Base-by-base conservation (phyloP, 1,140 invertebrate species). In the Aphaenogaster ashmeadi region DNA sequence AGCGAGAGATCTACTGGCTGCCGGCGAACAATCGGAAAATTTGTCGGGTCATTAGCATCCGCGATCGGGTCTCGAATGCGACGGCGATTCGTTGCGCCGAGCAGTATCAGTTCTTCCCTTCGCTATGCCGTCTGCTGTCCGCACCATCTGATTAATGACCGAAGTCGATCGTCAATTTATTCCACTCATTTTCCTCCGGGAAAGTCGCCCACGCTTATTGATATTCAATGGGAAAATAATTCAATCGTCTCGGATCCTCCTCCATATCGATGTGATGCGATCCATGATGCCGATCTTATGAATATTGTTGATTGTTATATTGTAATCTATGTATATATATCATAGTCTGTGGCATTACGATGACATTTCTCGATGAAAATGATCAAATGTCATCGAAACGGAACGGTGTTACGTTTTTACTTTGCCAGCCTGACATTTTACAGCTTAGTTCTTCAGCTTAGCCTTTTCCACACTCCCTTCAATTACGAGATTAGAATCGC, bases 31-130 rank as follows among this genome's bases (percentile, higher is more conserved):
- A 89, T 84, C 84, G 85, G 88, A 84, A 90, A 89, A 90, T 90
- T 90, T 90, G 89, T 90, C 85, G 85, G 89, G 78, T 90, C 88
- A 87, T 90, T 90, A 90, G 88, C 89, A 90, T 84, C 33, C 47
- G 38, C n/a, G 69, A 72, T 81, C 50, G 21, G 36, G 21, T 81
- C 50, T 71, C 58, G 18, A 79, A 78, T 11, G 56, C 74, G 64
- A 52, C 58, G 38, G 33, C 47, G 52, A 62, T 89, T 67, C 62
- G 50, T n/a, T 44, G 52, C 64, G 27, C 13, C 47, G 56, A 69
- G 67, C 47, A 71, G 38, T 21, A 18, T 54, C 74, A 36, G 33
- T 1, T 33, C 3, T 36, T 38, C 33, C 60, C 27, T n/a, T 7
- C 44, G 41, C 71, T 52, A 15, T 60, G 58, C 62, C 89, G 80